phyloP scores from a whole-genome alignment of 2,888 invertebrate genomes.

The Ptychoptera albimana region DNA sequence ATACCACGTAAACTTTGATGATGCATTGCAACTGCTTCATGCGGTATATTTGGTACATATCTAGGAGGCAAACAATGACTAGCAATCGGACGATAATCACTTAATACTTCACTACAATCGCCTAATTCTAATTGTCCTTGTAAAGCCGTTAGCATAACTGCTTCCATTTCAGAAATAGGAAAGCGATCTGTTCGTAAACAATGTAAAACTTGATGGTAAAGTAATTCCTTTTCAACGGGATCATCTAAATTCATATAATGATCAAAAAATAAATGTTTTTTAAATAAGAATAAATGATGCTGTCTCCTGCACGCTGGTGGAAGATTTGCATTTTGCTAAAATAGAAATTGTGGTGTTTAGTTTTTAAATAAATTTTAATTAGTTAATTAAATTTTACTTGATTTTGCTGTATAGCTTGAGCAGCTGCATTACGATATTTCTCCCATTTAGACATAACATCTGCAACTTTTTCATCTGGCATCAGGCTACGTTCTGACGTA shows the following conservation, averaged over 20 bases:
- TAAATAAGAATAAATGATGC: conserved; percentile 56
- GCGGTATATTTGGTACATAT: conserved; percentile 58
- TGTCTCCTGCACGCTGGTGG: conserved; percentile 37
- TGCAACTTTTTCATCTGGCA: conserved; percentile 74
- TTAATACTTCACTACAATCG: conserved; percentile 54
- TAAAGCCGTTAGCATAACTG: conserved; percentile 84
- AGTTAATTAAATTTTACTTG: conserved; percentile 19
- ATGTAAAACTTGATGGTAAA: conserved; percentile 87
- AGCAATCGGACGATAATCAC: conserved; percentile 52
- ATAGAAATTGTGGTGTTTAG: neutral
- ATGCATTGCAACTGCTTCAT: conserved; percentile 76
- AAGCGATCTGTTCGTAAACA: conserved; percentile 80
- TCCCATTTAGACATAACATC: conserved; percentile 96
- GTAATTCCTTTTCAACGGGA: conserved; percentile 81
- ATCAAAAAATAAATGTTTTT: conserved; percentile 71
- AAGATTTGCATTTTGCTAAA: conserved; percentile 26
- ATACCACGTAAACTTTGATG: conserved; percentile 83
- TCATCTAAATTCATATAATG: conserved; percentile 62
- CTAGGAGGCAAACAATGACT: conserved; percentile 72
- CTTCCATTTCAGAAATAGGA: conserved; percentile 87
- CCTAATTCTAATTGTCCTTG: conserved; percentile 87
- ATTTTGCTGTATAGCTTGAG: conserved; percentile 32
- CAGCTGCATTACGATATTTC: conserved; percentile 58
- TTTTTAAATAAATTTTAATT: conserved; percentile 7
- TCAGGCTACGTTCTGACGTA: conserved; percentile 68